Base-by-base conservation (phyloP, 1,140 invertebrate species). In the Neelides sp. region DNA sequence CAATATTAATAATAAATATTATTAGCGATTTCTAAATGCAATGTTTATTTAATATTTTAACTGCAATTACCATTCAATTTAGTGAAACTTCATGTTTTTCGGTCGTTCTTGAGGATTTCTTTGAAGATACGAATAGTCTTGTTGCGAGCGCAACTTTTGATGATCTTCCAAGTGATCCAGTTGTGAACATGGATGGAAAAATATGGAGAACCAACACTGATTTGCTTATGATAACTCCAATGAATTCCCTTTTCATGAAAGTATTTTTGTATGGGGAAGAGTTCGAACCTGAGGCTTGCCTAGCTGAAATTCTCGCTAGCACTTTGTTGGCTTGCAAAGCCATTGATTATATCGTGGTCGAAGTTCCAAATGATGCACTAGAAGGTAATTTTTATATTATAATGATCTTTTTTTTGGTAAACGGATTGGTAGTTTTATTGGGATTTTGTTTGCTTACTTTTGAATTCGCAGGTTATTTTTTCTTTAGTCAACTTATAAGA, bases 51-150 rank as follows among this genome's bases (percentile, higher is more conserved):
- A 12, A 40, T 12, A 7, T 40, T 12, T 40, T 19, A 17, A 45
- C 7, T 32, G 7, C 3, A 23, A 8, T 45, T 4, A 4, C 8
- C 15, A 3, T 32, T 22, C 12, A 13, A 17, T 30, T 4, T 17
- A 45, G 43, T 24, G 55, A 57, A 32, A 57, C 32, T 24, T 57
- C 30, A 7, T 42, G 36, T 19, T 57, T 48, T 23, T 57, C 55
- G 7, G 5, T 57, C 2, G 55, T 40, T n/a, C 4, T 57, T 8
- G 20, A 22, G 3, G 49, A 50, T 27, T 17, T 23, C 2, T 10
- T 13, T 23, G 40, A 52, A 20, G 1, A n/a, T n/a, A 30, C 26
- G 32, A 28, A 22, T 23, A 17, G 28, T 3, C 1, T 57, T 15
- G 22, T 57, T 10, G 55, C 55, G 4, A 32, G 40, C 34, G 55